Evolutionary conservation across 2,888 invertebrate species (phyloP).

Genomic region (Anodontia alba): DNA sequence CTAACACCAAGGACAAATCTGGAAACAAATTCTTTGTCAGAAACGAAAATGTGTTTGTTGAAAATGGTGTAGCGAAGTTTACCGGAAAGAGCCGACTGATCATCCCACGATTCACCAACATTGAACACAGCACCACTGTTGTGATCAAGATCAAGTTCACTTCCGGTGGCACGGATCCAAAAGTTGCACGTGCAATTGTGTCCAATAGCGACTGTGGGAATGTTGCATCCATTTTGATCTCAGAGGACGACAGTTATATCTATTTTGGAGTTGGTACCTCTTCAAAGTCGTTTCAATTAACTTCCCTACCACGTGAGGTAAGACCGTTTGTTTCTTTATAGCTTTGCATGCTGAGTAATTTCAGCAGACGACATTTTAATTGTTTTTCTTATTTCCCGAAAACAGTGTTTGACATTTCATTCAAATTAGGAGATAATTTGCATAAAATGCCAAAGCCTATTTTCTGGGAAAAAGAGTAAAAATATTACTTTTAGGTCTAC

Average conservation of each 20-base stretch:
- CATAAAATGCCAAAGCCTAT: too few species aligned
- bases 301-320: conserved; percentile 31
- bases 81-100: conserved; percentile 71
- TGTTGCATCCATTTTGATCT: conserved; percentile 68
- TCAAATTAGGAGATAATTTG: too few species aligned
- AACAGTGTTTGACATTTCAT: too few species aligned
- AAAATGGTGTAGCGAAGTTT: conserved; percentile 67
- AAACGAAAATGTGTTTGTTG: conserved; percentile 66
- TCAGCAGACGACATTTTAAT: too few species aligned
- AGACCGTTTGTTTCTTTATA: too few species aligned
- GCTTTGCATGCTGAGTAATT: too few species aligned
- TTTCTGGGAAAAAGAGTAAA: too few species aligned
- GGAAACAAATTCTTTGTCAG: conserved; percentile 49
- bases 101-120: conserved; percentile 75
- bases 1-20: conserved; percentile 59
- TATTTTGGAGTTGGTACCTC: conserved; percentile 62
- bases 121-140: conserved; percentile 66
- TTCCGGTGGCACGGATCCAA: conserved; percentile 18
- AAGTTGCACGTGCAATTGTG: conserved; percentile 63
- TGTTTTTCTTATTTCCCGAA: too few species aligned
- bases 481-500: too few species aligned
- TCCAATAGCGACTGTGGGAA: conserved; percentile 74
- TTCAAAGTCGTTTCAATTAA: conserved; percentile 33
- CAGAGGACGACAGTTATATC: conserved; percentile 50
- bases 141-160: conserved; percentile 71